phyloP scores from a whole-genome alignment of 2,113 vertebrate genomes.

The Erythrocebus patas region DNA sequence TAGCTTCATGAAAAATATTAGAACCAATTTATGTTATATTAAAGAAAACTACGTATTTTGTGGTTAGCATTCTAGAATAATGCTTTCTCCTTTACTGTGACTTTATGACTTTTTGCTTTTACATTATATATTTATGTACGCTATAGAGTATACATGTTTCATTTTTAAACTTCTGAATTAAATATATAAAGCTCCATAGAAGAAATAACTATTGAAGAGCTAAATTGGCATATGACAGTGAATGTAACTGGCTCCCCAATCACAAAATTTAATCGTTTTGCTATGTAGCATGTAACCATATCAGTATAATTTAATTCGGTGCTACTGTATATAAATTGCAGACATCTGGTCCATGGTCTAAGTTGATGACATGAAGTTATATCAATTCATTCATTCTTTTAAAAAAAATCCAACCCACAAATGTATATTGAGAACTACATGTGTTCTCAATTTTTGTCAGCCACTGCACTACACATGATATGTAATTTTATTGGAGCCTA shows the following conservation, averaged over 20 bases:
- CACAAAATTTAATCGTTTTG: constrained; percentile 15
- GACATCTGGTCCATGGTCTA: neutral
- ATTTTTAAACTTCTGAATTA: constrained; percentile 1
- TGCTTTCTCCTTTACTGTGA: neutral
- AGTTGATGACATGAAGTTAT: neutral
- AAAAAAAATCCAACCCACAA: neutral
- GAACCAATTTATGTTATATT: neutral
- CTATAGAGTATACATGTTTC: neutral
- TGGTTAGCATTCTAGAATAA: constrained; percentile 7
- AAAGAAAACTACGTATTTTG: neutral
- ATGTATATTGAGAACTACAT: neutral
- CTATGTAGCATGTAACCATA: neutral
- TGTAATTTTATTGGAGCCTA: neutral
- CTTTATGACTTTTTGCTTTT: neutral
- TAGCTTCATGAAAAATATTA: neutral
- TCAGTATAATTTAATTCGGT: neutral
- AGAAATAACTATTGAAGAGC: neutral
- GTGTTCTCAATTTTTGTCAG: neutral
- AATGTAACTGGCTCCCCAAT: neutral
- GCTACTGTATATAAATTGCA: neutral
- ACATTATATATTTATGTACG: neutral
- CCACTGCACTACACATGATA: neutral
- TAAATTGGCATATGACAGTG: neutral
- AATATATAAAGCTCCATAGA: neutral
- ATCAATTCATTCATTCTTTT: neutral